Base-by-base conservation (phyloP, 2,888 invertebrate genomes). In the Helicoverpa assulta region DNA sequence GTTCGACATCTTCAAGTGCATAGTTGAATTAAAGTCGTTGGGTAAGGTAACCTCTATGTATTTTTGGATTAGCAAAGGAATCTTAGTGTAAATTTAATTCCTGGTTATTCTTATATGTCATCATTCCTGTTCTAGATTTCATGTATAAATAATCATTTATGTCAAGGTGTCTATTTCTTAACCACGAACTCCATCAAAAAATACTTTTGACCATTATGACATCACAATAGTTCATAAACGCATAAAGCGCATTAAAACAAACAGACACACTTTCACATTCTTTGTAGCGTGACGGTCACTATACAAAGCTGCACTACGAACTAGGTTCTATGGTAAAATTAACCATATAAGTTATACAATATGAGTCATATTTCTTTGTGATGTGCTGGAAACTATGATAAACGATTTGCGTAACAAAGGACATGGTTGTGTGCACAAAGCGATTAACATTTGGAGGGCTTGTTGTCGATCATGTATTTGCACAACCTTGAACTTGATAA, bases 221-320 rank as follows among this genome's bases (percentile, higher is more conserved):
- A 67, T 77, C 55, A 67, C 59, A 67, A 67, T 75, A 61, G 54
- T 61, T 55, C 60, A 71, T 52, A 71, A 65, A 71, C 57, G 65
- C 73, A 64, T 80, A 72, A 67, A 76, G 62, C 71, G 50, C 21
- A 78, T 80, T 84, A 82, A 83, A 85, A 83, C 78, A 84, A 85
- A 83, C 73, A 73, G 73, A 80, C 74, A 85, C 86, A 91, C 93
- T 93, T 93, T 93, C 92, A 92, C 92, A 91, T 90, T 89, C 87
- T 84, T 76, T 82, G 81, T 89, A 75, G 89, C 91, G 88, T 92
- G 92, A 92, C 91, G 88, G 88, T 89, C 89, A 85, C 80, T 81
- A 78, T 78, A 79, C 69, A 58, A 53, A 66, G 71, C 52, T 70
- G 78, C 67, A 73, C 70, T 52, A 82, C 40, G 12, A 47, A 63